Percentiles rank a stretch among this genome's conserved stretches.
Evolutionary conservation across 2,888 invertebrate species (phyloP).

Genomic region (Drosophila helvetica): DNA sequence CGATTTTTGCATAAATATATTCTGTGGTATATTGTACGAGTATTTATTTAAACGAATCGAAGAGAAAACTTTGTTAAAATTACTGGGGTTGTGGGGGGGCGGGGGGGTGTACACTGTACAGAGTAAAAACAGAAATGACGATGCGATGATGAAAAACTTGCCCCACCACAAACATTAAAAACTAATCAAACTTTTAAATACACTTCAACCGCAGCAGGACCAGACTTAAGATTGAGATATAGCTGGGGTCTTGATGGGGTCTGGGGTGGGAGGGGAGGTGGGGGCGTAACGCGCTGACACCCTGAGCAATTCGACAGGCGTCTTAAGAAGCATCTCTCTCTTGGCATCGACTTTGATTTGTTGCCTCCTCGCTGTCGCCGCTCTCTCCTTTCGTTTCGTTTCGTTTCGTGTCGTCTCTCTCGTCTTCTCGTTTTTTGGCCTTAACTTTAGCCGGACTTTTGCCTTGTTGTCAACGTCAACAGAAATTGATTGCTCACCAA

Average conservation of each 20-base stretch:
- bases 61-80: constrained; percentile 60
- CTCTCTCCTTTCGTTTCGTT: constrained; percentile 28
- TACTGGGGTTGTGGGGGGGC: constrained; percentile 17
- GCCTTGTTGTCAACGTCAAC: constrained; percentile 79
- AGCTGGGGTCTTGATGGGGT: constrained; percentile 38
- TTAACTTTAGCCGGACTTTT: constrained; percentile 78
- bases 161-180: constrained; percentile 73
- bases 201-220: constrained; percentile 74
- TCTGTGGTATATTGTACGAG: constrained; percentile 14
- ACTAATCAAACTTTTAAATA: constrained; percentile 81
- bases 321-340: constrained; percentile 65
- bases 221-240: constrained; percentile 66
- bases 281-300: constrained; percentile 12
- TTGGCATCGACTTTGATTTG: constrained; percentile 74
- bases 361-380: constrained; percentile 45
- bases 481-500: constrained; percentile 78
- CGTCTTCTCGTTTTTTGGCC: constrained; percentile 47
- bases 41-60: constrained; percentile 33
- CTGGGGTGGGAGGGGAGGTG: constrained; percentile 24
- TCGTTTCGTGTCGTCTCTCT: neutral
- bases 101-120: neutral
- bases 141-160: constrained; percentile 44
- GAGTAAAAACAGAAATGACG: neutral
- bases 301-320: constrained; percentile 71
- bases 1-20: constrained; percentile 67